phyloP scores from a whole-genome alignment of 2,888 invertebrate species.

The Stegana nigrithorax region DNA sequence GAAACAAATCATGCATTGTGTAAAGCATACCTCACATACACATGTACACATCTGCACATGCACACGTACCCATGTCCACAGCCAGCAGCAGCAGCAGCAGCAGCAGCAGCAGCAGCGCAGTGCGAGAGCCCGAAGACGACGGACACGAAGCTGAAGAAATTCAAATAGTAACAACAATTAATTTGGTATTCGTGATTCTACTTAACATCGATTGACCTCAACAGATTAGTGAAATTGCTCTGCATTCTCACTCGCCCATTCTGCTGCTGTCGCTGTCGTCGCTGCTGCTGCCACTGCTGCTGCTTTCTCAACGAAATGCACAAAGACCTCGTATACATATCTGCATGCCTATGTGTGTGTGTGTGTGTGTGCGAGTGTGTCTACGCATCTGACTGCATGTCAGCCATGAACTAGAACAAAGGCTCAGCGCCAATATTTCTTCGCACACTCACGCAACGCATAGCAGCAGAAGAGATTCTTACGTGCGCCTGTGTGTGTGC shows the following conservation, averaged over 20 bases:
- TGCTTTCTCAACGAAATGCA: too few relatives aligned
- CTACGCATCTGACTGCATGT: too few relatives aligned
- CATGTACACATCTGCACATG: neutral
- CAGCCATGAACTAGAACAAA: too few relatives aligned
- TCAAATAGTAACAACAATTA: slow-evolving; percentile 67
- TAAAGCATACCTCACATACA: slow-evolving; percentile 1
- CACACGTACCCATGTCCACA: neutral
- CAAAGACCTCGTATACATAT: too few relatives aligned
- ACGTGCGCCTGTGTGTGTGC: neutral
- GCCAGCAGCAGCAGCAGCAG: neutral
- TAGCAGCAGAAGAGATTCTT: slow-evolving; percentile 10
- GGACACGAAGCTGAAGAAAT: slow-evolving; percentile 29
- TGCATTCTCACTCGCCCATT: too few relatives aligned
- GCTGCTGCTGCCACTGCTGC: too few relatives aligned
- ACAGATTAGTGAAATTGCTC: slow-evolving; percentile 67
- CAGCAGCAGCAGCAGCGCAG: neutral
- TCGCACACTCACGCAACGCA: slow-evolving; percentile 9
- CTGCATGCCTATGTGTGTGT: too few relatives aligned
- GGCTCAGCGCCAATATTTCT: neutral
- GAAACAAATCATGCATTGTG: too few relatives aligned
- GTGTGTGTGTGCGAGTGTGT: too few relatives aligned
- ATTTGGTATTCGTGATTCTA: slow-evolving; percentile 70
- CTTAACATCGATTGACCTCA: slow-evolving; percentile 71
- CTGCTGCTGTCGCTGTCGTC: too few relatives aligned
- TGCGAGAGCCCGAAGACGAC: neutral